phyloP scores from a whole-genome alignment of 92 coral and sea anemone genomes.

The Ricordea florida region DNA sequence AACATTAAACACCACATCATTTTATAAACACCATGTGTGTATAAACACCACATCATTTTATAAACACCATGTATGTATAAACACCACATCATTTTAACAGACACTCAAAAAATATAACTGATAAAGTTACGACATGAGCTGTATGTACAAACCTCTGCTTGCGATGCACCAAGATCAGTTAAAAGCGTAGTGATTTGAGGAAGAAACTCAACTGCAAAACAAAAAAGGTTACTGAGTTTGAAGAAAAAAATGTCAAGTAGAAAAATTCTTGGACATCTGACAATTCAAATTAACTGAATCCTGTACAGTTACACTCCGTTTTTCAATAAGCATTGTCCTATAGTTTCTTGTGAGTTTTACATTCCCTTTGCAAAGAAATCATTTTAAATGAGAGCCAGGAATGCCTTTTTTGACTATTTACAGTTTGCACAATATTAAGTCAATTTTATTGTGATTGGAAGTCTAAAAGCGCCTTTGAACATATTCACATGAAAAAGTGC shows the following conservation, averaged over 20 bases:
- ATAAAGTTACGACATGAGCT: background rate
- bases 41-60: background rate
- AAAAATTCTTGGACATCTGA: background rate
- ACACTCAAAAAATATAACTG: background rate
- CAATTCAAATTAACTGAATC: background rate
- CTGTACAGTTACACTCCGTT: too few species aligned
- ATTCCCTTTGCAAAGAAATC: too few species aligned
- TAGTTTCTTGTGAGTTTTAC: too few species aligned
- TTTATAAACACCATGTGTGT: background rate
- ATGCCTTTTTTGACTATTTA: too few species aligned
- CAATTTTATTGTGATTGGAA: too few species aligned
- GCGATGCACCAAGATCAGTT: slow-evolving; percentile 98
- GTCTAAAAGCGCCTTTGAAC: too few species aligned
- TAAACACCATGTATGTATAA: too few species aligned
- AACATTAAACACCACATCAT: background rate
- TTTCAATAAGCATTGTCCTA: too few species aligned
- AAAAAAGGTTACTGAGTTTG: background rate
- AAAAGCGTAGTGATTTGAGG: slow-evolving; percentile 98
- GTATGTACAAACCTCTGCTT: slow-evolving; percentile 76
- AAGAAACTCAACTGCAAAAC: slow-evolving; percentile 83
- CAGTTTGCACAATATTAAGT: too few species aligned
- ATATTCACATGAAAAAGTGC: background rate
- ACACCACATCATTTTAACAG: background rate
- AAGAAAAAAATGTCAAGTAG: background rate
- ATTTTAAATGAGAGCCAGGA: too few species aligned